Evolutionary conservation across 1,140 invertebrate genomes (phyloP), one percentile per base, ranked within the genome.

Genomic region (Scaptomyza hsui): DNA sequence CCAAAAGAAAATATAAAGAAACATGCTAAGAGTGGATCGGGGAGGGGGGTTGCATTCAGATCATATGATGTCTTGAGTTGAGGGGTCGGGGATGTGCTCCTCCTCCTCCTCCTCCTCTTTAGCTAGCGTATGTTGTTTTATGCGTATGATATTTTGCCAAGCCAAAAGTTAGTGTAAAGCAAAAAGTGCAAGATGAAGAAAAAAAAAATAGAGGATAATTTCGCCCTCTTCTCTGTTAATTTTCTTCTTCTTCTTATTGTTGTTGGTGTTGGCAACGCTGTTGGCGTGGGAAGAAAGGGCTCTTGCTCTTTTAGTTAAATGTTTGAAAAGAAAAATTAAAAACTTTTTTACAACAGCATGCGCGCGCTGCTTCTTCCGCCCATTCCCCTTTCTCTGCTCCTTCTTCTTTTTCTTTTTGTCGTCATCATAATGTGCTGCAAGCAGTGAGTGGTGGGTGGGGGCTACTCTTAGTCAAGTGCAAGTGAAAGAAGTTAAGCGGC

Each of bases 321-420:
- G 81, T 85, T 85, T 85, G 81, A 86, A 85, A 85, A 85, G 81
- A 85, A 85, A 85, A 85, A 85, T 86, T 85, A 85, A 85, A 85
- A 85, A 85, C 81, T 85, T 85, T 29, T 86, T 85, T 81, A 85
- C 81, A 85, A 73, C 81, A 85, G 73, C 78, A 78, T 71, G 70
- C 55, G 78, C 78, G 63, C 19, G 67, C 48, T 57, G 59, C 51
- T 57, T 29, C 59, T 62, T 35, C 35, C 52, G 16, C 52, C n/a
- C n/a, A n/a, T 63, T 19, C 47, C 55, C 44, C 35, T 70, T 42
- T 7, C 52, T 29, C 52, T 63, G 19, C 51, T 56, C 44, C 26
- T 70, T 42, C 32, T 59, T 16, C 56, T 71, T 19, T 52, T 47
- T 48, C 24, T 18, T 42, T 29, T 59, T n/a, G n/a, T 2, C 32